Evolutionary conservation across 2,113 vertebrate genomes (phyloP).

Genomic region (Malurus alboscapulatus): DNA sequence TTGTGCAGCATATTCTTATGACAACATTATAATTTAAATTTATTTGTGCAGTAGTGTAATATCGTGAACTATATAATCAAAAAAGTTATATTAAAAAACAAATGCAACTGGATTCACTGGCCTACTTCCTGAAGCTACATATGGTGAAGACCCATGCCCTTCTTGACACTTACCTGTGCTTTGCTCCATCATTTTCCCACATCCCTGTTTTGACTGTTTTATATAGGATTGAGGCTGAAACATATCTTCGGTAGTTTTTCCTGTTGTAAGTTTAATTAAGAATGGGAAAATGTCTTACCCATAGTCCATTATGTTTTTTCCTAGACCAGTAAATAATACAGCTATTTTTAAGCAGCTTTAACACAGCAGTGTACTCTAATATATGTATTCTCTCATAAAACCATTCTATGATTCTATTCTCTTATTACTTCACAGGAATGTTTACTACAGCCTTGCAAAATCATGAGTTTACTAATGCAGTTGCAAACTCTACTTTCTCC

Average conservation of each 20-base stretch:
- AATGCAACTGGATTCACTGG: conserved; percentile 56
- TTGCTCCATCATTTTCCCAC: conserved; percentile 83
- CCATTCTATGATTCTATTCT: conserved; percentile 12
- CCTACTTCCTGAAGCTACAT: conserved; percentile 72
- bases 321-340: conserved; percentile 81
- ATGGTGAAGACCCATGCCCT: conserved; percentile 74
- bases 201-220: conserved; percentile 89
- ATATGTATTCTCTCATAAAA: conserved; percentile 45
- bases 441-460: conserved; percentile 71
- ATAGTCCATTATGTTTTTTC: conserved; percentile 76
- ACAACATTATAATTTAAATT: background rate
- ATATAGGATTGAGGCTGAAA: conserved; percentile 86
- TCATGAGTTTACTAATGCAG: conserved; percentile 28
- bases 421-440: conserved; percentile 36
- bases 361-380: conserved; percentile 52
- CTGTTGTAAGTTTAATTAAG: conserved; percentile 88
- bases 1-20: conserved; percentile 21
- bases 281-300: conserved; percentile 86
- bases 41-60: conserved; percentile 34
- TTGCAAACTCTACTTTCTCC: background rate
- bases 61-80: conserved; percentile 21
- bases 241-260: conserved; percentile 88
- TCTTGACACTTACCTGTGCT: conserved; percentile 78
- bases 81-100: conserved; percentile 27
- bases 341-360: conserved; percentile 74